These are phyloP conservation scores for Chelidonichthys spinosus DNA, from an alignment of 2,797 vertebrate species.

Conservation along the genomic window DNA sequence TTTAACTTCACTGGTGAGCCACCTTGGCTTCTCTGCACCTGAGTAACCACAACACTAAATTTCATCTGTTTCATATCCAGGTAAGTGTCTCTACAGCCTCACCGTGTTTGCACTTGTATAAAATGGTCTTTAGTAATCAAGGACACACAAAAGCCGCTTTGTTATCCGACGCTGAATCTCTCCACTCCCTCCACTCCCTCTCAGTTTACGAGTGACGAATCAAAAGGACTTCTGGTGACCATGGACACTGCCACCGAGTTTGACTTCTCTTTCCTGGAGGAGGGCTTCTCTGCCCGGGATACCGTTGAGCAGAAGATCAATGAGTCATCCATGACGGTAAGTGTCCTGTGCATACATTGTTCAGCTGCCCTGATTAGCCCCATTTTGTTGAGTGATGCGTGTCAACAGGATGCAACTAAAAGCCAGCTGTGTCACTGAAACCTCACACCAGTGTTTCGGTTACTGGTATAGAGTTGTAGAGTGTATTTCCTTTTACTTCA, in stretches of 20 bases:
- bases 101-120: background rate
- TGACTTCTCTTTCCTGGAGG: constrained; percentile 93
- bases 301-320: constrained; percentile 96
- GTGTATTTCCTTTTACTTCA: background rate
- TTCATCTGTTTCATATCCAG: constrained; percentile 81
- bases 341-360: constrained; percentile 39
- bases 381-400: background rate
- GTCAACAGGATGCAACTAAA: background rate
- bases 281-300: constrained; percentile 95
- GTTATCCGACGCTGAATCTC: constrained; percentile 17
- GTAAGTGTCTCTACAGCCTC: constrained; percentile 71
- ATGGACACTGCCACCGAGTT: constrained; percentile 86
- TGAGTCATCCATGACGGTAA: constrained; percentile 92
- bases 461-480: background rate
- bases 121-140: constrained; percentile 5
- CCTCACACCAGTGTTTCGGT: background rate
- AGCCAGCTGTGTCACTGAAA: background rate
- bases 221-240: constrained; percentile 61
- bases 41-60: constrained; percentile 59
- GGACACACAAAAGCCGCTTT: constrained; percentile 7
- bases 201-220: constrained; percentile 76
- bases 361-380: background rate
- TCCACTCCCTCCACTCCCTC: constrained; percentile 26
- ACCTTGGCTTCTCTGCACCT: constrained; percentile 80
- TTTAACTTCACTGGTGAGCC: constrained; percentile 86